Evolutionary conservation across 1,140 invertebrate species (phyloP).

Genomic region (Listronotus bonariensis): DNA sequence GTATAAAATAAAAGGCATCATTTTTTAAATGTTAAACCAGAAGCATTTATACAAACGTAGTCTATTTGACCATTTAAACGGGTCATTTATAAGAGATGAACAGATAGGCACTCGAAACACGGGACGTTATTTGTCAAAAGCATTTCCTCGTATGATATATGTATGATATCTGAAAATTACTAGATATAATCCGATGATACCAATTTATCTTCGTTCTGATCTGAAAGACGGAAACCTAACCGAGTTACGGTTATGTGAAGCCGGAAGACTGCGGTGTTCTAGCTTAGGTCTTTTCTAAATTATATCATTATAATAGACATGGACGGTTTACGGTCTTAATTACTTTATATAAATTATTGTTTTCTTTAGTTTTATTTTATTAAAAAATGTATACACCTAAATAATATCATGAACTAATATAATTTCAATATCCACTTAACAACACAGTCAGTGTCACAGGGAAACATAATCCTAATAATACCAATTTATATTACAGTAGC

Average conservation of each 20-base stretch:
- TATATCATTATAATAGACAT: conserved; percentile 32
- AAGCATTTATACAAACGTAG: conserved; percentile 15
- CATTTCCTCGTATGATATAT: conserved; percentile 38
- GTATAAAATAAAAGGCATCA: background rate
- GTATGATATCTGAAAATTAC: conserved; percentile 36
- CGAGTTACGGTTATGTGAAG: conserved; percentile 34
- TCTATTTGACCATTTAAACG: conserved; percentile 36
- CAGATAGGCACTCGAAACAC: conserved; percentile 30
- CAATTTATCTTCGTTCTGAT: conserved; percentile 29
- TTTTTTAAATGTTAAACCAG: conserved; percentile 12
- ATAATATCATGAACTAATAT: too few species aligned
- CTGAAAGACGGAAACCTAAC: conserved; percentile 31
- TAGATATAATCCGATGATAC: conserved; percentile 33
- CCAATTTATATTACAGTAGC: too few species aligned
- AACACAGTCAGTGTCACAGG: too few species aligned
- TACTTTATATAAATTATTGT: conserved; percentile 19
- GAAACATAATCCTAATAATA: too few species aligned
- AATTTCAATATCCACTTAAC: too few species aligned
- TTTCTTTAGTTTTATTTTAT: too few species aligned
- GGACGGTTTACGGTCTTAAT: conserved; percentile 33
- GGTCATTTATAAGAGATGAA: conserved; percentile 37
- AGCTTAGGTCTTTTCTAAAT: conserved; percentile 25
- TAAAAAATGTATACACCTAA: too few species aligned
- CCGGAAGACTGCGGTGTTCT: conserved; percentile 29
- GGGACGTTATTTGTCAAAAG: conserved; percentile 39